Conservation (phyloP, 2,888 invertebrate genomes). For the Bimastos eiseni region DNA sequence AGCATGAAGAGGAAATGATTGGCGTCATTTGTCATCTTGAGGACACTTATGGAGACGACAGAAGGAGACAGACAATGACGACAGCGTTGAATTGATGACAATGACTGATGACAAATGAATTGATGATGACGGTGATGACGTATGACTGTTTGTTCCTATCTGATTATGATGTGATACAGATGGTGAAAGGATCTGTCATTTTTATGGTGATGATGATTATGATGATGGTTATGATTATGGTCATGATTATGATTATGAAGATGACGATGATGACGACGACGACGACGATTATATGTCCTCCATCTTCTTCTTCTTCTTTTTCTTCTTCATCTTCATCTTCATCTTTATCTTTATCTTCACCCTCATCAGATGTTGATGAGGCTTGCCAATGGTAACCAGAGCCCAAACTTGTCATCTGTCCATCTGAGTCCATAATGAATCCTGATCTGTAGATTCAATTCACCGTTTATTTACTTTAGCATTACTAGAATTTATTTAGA, state of each 20-base stretch:
- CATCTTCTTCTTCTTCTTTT: no score
- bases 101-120: background rate
- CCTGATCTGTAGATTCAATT: background rate
- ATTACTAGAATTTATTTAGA: background rate
- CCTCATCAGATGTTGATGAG: slow-evolving; percentile 32
- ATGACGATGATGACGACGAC: background rate
- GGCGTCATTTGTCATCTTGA: background rate
- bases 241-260: background rate
- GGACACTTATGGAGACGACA: background rate
- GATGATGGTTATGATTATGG: background rate
- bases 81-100: background rate
- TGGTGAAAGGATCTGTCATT: background rate
- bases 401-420: background rate
- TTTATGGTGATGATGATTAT: background rate
- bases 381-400: background rate
- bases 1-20: background rate
- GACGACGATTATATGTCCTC: no score
- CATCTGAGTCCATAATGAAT: background rate
- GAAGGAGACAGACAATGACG: background rate
- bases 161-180: no score
- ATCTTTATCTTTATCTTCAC: slow-evolving; percentile 31
- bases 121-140: no score
- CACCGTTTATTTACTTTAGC: background rate
- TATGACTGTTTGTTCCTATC: no score
- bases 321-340: no score